Evolutionary conservation across 2,888 invertebrate species (phyloP).

Genomic region (Phasia obesa): DNA sequence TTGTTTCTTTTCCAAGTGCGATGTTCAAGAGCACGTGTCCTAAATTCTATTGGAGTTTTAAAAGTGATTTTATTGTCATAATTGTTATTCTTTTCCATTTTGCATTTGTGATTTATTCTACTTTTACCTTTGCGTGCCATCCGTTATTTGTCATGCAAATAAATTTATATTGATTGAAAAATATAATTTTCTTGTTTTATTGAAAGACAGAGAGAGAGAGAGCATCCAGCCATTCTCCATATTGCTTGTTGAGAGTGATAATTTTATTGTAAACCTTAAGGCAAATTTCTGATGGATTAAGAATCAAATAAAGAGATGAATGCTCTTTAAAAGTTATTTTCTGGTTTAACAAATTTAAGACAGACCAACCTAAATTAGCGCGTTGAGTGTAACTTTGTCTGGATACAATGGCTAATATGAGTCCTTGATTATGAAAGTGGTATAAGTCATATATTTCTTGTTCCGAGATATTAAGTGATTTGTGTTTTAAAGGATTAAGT

Average conservation of each 20-base stretch:
- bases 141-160: slow-evolving; percentile 50
- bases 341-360: no score
- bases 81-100: not conserved
- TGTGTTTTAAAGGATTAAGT: no score
- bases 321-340: no score
- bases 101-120: slow-evolving; percentile 52
- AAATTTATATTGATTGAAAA: slow-evolving; percentile 40
- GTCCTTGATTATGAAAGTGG: no score
- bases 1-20: slow-evolving; percentile 6
- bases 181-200: slow-evolving; percentile 12
- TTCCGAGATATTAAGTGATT: no score
- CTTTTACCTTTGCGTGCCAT: slow-evolving; percentile 10
- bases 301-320: no score
- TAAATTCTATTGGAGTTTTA: slow-evolving; percentile 22
- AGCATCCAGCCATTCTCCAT: not conserved
- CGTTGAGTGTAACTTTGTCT: no score
- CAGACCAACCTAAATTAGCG: no score
- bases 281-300: not conserved
- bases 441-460: no score
- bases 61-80: not conserved
- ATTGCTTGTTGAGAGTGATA: slow-evolving; percentile 48
- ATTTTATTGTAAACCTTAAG: not conserved
- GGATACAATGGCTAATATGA: no score
- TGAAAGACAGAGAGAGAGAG: no score
- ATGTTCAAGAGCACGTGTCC: slow-evolving; percentile 60